These are phyloP conservation scores for Eilema sororculum DNA, from an alignment of 2,888 invertebrate genomes.

Conservation along the genomic window DNA sequence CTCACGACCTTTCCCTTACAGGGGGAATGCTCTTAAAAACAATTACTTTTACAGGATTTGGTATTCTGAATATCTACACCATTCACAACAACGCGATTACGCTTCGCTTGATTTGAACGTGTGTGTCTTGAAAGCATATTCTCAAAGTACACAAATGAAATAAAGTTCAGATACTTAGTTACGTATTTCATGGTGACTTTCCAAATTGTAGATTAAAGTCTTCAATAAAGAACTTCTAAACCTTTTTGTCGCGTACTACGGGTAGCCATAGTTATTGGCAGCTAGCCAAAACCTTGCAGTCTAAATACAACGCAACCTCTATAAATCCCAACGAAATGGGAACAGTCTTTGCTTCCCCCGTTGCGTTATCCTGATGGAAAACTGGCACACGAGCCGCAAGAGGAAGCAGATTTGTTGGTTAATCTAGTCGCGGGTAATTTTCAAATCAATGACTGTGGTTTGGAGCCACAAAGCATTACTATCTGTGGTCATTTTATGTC, in stretches of 20 bases:
- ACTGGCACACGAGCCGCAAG: slow-evolving; percentile 2
- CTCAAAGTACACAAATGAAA: neutral
- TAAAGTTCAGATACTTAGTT: neutral
- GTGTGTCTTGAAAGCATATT: neutral
- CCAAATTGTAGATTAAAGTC: neutral
- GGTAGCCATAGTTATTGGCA: neutral
- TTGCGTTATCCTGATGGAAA: neutral
- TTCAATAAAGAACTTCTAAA: neutral
- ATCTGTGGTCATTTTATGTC: too few species aligned
- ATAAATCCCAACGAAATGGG: neutral
- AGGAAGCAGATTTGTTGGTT: neutral
- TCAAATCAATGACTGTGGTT: neutral
- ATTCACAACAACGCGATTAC: neutral
- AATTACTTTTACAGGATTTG: too few species aligned
- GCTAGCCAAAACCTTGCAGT: neutral
- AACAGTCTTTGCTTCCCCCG: slow-evolving; percentile 1
- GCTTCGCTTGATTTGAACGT: neutral
- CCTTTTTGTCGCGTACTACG: neutral
- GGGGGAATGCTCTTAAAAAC: too few species aligned
- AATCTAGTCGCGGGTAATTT: neutral
- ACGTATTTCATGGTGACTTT: neutral
- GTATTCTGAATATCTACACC: too few species aligned
- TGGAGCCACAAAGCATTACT: neutral
- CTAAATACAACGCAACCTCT: slow-evolving; percentile 35
- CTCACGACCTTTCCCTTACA: too few species aligned